Percentiles rank a stretch among this genome's conserved stretches.
phyloP scores from a whole-genome alignment of 2,888 invertebrate species.

The Scaptodrosophila latifasciaeformis region DNA sequence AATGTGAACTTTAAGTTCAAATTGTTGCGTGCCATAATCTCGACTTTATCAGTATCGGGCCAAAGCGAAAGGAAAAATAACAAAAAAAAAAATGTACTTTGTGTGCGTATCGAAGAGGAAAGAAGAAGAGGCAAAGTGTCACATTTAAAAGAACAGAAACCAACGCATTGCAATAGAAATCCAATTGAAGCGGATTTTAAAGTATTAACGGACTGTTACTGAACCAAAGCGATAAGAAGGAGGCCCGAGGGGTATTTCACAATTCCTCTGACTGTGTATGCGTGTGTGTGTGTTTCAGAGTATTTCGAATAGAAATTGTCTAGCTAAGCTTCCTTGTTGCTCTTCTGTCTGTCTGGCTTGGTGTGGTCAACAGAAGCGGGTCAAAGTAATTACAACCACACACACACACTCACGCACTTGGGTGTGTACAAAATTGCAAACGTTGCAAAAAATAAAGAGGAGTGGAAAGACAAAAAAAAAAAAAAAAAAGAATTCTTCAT shows the following conservation, averaged over 20 bases:
- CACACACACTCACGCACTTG: slow-evolving; percentile 4
- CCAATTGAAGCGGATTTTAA: slow-evolving; percentile 67
- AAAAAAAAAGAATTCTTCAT: too few relatives aligned
- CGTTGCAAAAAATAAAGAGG: too few relatives aligned
- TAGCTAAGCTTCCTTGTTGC: slow-evolving; percentile 16
- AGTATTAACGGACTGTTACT: slow-evolving; percentile 46
- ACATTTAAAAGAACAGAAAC: slow-evolving; percentile 25
- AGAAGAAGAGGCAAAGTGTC: slow-evolving; percentile 46
- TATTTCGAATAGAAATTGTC: too few relatives aligned
- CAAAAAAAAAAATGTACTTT: slow-evolving; percentile 33
- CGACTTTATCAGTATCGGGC: slow-evolving; percentile 42
- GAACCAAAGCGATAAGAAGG: not conserved
- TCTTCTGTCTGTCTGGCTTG: slow-evolving; percentile 17
- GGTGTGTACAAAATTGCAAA: too few relatives aligned
- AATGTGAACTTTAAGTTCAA: slow-evolving; percentile 68
- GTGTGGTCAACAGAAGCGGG: slow-evolving; percentile 51
- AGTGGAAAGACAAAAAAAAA: too few relatives aligned
- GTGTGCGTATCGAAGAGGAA: slow-evolving; percentile 56
- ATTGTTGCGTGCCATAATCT: slow-evolving; percentile 65
- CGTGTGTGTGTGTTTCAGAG: too few relatives aligned
- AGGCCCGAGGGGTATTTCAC: not conserved
- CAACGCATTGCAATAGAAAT: slow-evolving; percentile 34
- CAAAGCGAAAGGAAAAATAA: slow-evolving; percentile 3
- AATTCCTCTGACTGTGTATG: too few relatives aligned
- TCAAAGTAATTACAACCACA: slow-evolving; percentile 64